Conservation (phyloP, 2,797 vertebrate species). For the Argentina silus region DNA sequence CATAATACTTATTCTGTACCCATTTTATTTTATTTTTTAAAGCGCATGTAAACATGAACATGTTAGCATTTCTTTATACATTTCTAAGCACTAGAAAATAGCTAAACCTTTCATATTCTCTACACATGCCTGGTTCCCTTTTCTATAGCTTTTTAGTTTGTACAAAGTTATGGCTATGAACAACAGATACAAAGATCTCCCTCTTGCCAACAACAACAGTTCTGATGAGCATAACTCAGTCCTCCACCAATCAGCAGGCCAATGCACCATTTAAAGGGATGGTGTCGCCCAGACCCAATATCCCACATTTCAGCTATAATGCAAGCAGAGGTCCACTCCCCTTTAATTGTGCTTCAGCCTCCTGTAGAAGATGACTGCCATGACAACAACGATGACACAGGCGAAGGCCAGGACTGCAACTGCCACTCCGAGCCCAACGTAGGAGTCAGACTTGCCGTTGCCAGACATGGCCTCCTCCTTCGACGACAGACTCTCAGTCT, state of each 20-base stretch:
- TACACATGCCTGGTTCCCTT: neutral
- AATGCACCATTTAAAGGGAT: slow-evolving; percentile 10
- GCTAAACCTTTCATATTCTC: slow-evolving; percentile 13
- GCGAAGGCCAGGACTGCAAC: slow-evolving; percentile 73
- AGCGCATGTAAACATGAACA: slow-evolving; percentile 55
- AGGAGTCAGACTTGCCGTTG: slow-evolving; percentile 22
- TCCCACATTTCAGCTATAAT: slow-evolving; percentile 8
- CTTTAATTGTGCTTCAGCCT: slow-evolving; percentile 59
- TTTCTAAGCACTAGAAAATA: neutral
- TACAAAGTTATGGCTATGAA: slow-evolving; percentile 16
- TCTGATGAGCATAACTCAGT: slow-evolving; percentile 36
- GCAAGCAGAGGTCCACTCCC: neutral
- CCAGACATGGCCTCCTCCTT: slow-evolving; percentile 50
- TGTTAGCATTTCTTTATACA: slow-evolving; percentile 34
- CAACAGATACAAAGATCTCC: slow-evolving; percentile 10
- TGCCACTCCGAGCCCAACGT: slow-evolving; percentile 66
- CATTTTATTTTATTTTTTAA: slow-evolving; percentile 24
- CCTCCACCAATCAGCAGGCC: slow-evolving; percentile 43
- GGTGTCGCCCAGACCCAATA: slow-evolving; percentile 21
- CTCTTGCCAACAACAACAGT: too few species aligned
- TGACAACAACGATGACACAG: slow-evolving; percentile 57
- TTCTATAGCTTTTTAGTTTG: neutral
- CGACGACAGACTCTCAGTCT: slow-evolving; percentile 48
- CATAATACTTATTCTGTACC: slow-evolving; percentile 39
- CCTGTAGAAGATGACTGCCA: slow-evolving; percentile 72